Base-by-base conservation (phyloP, 1,140 invertebrate species). In the Cydia amplana region DNA sequence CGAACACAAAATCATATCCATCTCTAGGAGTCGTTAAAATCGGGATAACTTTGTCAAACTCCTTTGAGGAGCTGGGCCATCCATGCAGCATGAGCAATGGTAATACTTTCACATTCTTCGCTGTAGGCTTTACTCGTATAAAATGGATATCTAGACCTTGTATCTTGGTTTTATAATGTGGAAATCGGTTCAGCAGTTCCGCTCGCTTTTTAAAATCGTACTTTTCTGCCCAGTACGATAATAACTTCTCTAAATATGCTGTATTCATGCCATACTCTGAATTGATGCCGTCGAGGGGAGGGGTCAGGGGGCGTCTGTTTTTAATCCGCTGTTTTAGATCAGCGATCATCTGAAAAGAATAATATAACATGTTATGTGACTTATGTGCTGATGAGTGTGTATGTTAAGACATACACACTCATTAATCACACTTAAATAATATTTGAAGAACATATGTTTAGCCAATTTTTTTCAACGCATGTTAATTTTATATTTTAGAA, bases 1-100 rank as follows among this genome's bases (percentile, higher is more conserved):
- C 97, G 85, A 97, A 98, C 6, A 96, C 95, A 83, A 96, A 95
- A 74, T 96, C 93, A 64, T 93, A 92, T 16, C 93, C 94, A 14
- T 92, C 85, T 75, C 91, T 92, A 3, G 94, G 93, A n/a, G 93
- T 94, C 0, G 94, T 96, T n/a, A 98, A 87, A 9, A 96, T 77
- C 1, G 96, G 96, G 76, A 97, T 96, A 4, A 98, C 93, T 85
- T 97, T 96, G 76, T 96, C 96, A 84, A 98, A 98, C 88, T 99
- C 97, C 23, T 96, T 94, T 0, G 98, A 94, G 0, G 97, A 97
- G 79, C 98, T 98, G 0, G 98, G 98, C 98, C 98, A 99, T 28
- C 98, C 98, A 83, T 99, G 98, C n/a, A 97, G 82, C 25, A 99
- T 51, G 1, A 98, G 83, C 51, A 98, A 74, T 0, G 97, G 97